A percentile compares a stretch with the other conserved stretches of the same genome.
Conservation (phyloP, 2,797 vertebrate species). For the Ambastaia sidthimunki region DNA sequence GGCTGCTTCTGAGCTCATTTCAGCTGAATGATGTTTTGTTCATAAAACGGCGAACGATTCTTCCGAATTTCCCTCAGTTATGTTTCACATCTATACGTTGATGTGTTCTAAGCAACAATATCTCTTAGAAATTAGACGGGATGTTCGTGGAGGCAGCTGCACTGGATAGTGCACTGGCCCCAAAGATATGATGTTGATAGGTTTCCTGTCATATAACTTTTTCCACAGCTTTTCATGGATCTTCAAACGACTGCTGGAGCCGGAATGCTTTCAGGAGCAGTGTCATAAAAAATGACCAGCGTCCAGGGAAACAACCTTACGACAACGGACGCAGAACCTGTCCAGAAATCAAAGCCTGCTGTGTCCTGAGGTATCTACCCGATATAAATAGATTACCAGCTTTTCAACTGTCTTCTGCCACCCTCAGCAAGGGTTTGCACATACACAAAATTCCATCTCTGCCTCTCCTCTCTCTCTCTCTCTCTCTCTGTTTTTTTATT, state of each 20-base stretch:
- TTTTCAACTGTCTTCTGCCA: slow-evolving; percentile 70
- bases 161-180: not conserved
- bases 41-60: not conserved
- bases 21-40: not conserved
- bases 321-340: slow-evolving; percentile 64
- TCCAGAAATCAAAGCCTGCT: slow-evolving; percentile 63
- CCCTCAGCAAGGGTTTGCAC: slow-evolving; percentile 69
- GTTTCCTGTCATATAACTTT: slow-evolving; percentile 25
- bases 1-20: slow-evolving; percentile 12
- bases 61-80: slow-evolving; percentile 11
- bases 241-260: slow-evolving; percentile 25
- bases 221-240: slow-evolving; percentile 18
- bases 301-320: slow-evolving; percentile 59
- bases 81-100: slow-evolving; percentile 5
- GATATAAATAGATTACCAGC: slow-evolving; percentile 73
- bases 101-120: not conserved
- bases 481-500: slow-evolving; percentile 45
- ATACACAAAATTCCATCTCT: slow-evolving; percentile 71
- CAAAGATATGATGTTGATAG: slow-evolving; percentile 26
- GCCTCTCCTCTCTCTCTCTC: slow-evolving; percentile 68
- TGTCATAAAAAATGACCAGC: slow-evolving; percentile 49
- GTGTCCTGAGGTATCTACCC: slow-evolving; percentile 55
- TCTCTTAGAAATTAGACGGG: not conserved
- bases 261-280: slow-evolving; percentile 39
- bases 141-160: not conserved